These are phyloP conservation scores for Psix sp. DNA, from an alignment of 1,140 invertebrate species.

Conservation along the genomic window DNA sequence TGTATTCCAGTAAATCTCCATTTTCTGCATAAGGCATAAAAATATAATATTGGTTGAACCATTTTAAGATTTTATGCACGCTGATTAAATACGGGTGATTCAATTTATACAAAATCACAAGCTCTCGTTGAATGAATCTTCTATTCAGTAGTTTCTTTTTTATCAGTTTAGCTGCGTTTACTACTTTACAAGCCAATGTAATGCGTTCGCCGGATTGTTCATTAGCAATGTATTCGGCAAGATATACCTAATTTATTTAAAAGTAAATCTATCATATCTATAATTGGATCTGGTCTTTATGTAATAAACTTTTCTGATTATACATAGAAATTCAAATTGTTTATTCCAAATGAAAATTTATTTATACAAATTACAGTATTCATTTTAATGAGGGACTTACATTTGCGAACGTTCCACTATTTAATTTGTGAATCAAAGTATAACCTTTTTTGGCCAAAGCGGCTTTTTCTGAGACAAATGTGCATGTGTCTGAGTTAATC, in stretches of 20 bases:
- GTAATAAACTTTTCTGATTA: neutral
- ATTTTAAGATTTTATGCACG: conserved; percentile 83
- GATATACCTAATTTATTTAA: conserved; percentile 21
- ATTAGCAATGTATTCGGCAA: conserved; percentile 18
- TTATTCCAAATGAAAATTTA: no score
- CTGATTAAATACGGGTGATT: conserved; percentile 84
- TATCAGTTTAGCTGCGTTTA: conserved; percentile 20
- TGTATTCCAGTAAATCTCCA: conserved; percentile 82
- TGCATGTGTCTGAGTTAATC: conserved; percentile 17
- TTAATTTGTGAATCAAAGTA: conserved; percentile 29
- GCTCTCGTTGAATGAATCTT: conserved; percentile 86
- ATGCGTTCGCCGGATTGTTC: conserved; percentile 2
- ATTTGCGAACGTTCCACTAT: conserved; percentile 36
- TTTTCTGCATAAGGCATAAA: conserved; percentile 84
- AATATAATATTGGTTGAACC: conserved; percentile 81
- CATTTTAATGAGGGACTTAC: no score
- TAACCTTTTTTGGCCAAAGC: conserved; percentile 35
- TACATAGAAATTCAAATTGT: no score
- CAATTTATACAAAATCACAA: conserved; percentile 82
- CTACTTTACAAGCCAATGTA: conserved; percentile 29
- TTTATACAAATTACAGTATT: no score
- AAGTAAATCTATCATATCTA: neutral
- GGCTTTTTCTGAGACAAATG: conserved; percentile 10
- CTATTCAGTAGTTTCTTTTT: conserved; percentile 26
- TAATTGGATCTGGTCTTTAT: neutral